Conservation (phyloP, 1,140 invertebrate genomes). For the Pseudomyrmex pallidus region DNA sequence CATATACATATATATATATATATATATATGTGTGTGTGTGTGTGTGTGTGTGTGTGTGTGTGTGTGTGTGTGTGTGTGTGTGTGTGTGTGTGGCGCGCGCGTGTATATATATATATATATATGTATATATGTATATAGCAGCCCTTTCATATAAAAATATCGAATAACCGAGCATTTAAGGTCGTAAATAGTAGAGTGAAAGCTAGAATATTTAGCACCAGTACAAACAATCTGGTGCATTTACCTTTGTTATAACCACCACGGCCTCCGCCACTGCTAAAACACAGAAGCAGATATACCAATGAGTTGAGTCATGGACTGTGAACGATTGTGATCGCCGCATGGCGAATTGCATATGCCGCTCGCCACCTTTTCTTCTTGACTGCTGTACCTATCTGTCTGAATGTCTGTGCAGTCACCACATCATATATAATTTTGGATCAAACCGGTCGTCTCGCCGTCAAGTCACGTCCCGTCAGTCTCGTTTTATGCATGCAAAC, state of each 20-base stretch:
- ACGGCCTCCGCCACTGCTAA: constrained; percentile 93
- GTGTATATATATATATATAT: too few relatives aligned
- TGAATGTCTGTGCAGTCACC: constrained; percentile 85
- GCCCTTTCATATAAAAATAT: constrained; percentile 83
- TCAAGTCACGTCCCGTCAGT: constrained; percentile 81
- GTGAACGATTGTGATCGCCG: constrained; percentile 88
- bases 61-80: too few relatives aligned
- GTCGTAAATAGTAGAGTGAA: constrained; percentile 88
- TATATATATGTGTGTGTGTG: too few relatives aligned
- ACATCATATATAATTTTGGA: constrained; percentile 51
- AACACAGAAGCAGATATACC: constrained; percentile 90
- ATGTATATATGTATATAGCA: constrained; percentile 67
- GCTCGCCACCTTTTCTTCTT: constrained; percentile 87
- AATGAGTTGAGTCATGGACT: constrained; percentile 86
- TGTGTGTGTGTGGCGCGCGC: too few relatives aligned
- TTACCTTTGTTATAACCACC: constrained; percentile 96
- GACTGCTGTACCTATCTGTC: constrained; percentile 87
- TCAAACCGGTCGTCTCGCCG: constrained; percentile 73
- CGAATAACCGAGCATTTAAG: constrained; percentile 84
- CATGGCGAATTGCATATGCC: constrained; percentile 88
- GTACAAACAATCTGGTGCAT: constrained; percentile 89
- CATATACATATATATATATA: too few relatives aligned
- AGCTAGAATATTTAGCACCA: constrained; percentile 87
- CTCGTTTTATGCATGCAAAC: constrained; percentile 70
- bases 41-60: too few relatives aligned